These are phyloP conservation scores for Thalassarche chlororhynchos DNA, from an alignment of 2,113 vertebrate genomes.

Conservation along the genomic window DNA sequence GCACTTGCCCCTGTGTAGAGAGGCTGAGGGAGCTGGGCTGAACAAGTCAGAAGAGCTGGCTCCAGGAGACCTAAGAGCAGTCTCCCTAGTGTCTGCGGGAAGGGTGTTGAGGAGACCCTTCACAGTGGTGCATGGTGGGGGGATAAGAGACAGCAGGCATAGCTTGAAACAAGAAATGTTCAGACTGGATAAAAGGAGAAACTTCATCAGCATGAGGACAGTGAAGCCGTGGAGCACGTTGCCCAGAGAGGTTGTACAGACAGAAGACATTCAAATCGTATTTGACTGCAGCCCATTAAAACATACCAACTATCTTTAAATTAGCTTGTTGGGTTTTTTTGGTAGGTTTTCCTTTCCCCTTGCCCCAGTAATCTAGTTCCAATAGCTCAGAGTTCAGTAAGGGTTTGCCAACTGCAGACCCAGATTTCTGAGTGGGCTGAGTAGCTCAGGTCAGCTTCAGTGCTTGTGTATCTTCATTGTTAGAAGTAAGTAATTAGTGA, in stretches of 20 bases:
- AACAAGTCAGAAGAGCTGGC: not conserved
- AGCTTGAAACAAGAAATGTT: not conserved
- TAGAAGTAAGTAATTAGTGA: not conserved
- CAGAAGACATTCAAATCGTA: not conserved
- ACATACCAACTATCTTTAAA: not conserved
- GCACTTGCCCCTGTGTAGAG: not conserved
- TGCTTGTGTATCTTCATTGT: not conserved
- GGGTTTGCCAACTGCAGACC: not conserved
- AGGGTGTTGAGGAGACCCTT: not conserved
- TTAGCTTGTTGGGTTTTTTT: not conserved
- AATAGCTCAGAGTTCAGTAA: not conserved
- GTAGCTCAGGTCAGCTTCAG: not conserved
- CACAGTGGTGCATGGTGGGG: not conserved
- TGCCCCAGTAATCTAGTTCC: not conserved
- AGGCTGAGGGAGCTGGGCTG: not conserved
- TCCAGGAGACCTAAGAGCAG: not conserved
- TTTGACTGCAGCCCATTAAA: not conserved
- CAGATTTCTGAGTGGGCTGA: not conserved
- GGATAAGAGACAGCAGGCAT: not conserved
- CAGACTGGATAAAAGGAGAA: not conserved
- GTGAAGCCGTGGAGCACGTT: not conserved
- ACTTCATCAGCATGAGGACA: not conserved
- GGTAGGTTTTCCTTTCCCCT: not conserved
- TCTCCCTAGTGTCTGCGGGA: not conserved
- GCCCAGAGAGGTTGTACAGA: not conserved